These are phyloP conservation scores for Etheostoma perlongum DNA, from an alignment of 2,797 vertebrate genomes.

Conservation along the genomic window DNA sequence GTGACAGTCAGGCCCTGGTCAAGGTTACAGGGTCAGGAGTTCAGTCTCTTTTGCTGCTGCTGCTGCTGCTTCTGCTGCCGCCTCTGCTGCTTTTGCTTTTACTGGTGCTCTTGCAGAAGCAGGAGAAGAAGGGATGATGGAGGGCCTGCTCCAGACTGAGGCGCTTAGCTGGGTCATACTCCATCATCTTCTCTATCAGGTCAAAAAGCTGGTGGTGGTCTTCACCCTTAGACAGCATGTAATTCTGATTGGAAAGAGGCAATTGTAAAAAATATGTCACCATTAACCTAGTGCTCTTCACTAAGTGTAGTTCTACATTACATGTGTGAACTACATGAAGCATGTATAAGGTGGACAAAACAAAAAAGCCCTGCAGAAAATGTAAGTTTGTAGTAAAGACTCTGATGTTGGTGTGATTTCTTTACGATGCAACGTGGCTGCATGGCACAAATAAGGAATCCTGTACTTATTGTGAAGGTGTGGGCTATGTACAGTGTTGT, in stretches of 20 bases:
- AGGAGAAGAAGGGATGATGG: constrained; percentile 87
- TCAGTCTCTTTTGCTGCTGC: constrained; percentile 58
- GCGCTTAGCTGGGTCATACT: constrained; percentile 87
- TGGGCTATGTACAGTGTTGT: not conserved
- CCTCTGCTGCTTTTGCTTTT: constrained; percentile 46
- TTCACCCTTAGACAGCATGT: constrained; percentile 85
- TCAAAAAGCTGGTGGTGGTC: constrained; percentile 90
- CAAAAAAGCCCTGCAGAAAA: not conserved
- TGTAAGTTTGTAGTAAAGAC: not conserved
- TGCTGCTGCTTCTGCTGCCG: constrained; percentile 44
- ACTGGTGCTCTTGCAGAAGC: constrained; percentile 64
- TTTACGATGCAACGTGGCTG: not conserved
- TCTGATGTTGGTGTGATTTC: not conserved
- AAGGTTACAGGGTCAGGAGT: constrained; percentile 3
- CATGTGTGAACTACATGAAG: not conserved
- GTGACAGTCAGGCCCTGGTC: constrained; percentile 26
- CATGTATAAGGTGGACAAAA: not conserved
- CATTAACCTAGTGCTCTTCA: not conserved
- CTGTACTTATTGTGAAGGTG: not conserved
- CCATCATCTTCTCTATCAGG: constrained; percentile 90
- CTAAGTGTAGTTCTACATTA: not conserved
- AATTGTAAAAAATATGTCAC: not conserved
- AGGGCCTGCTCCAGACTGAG: constrained; percentile 89
- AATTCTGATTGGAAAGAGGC: constrained; percentile 78
- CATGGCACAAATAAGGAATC: not conserved